phyloP scores from a whole-genome alignment of 23 tunicate genomes.

The Styela plicata region DNA sequence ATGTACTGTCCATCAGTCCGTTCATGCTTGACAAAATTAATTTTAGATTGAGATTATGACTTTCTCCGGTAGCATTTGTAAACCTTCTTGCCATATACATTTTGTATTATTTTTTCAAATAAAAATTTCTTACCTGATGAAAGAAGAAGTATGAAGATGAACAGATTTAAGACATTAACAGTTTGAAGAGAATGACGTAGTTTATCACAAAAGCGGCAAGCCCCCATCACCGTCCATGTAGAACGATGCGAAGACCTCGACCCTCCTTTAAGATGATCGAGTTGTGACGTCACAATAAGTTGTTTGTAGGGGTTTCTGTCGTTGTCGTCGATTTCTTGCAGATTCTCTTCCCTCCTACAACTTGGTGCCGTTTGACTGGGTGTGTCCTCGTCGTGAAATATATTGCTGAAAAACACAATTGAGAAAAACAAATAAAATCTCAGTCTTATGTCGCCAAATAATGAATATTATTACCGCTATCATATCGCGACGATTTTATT shows the following conservation, averaged over 20 bases:
- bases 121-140: conserved; percentile 25
- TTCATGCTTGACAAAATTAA: too few species aligned
- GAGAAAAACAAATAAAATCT: background rate
- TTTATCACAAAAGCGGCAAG: background rate
- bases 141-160: background rate
- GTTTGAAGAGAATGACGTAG: background rate
- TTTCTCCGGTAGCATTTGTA: too few species aligned
- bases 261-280: background rate
- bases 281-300: background rate
- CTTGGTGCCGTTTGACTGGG: background rate
- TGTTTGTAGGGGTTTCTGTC: background rate
- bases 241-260: background rate
- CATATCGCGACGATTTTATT: background rate
- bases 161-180: background rate
- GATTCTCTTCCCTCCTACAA: background rate
- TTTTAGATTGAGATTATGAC: too few species aligned
- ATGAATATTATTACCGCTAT: background rate
- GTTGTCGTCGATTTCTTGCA: background rate
- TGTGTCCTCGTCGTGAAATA: background rate
- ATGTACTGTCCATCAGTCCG: too few species aligned
- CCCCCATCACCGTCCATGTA: background rate
- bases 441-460: background rate
- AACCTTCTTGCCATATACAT: too few species aligned
- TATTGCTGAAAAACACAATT: background rate
- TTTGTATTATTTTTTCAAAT: too few species aligned